These are phyloP conservation scores for Calypte anna DNA, from an alignment of 2,113 vertebrate genomes.

Conservation along the genomic window DNA sequence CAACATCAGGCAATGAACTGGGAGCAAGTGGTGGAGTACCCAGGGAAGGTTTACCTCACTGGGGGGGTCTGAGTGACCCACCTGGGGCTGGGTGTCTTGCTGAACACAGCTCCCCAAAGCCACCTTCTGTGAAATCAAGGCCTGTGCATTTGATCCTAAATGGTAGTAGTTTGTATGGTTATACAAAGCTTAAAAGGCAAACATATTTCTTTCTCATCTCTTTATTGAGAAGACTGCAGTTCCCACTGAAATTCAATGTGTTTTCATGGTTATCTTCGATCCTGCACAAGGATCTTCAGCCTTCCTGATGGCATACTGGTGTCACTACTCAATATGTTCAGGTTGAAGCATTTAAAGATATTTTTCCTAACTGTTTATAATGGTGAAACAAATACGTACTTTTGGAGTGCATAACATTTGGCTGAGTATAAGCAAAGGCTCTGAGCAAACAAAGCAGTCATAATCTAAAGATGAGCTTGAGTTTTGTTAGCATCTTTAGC, in stretches of 20 bases:
- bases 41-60: not conserved
- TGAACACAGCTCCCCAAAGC: not conserved
- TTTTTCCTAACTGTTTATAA: not conserved
- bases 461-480: not conserved
- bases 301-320: not conserved
- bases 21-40: fast-evolving
- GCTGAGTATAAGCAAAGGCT: not conserved
- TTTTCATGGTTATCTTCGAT: not conserved
- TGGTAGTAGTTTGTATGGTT: not conserved
- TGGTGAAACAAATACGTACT: not conserved
- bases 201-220: not conserved
- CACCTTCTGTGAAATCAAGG: not conserved
- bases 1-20: not conserved
- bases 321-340: not conserved
- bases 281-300: not conserved
- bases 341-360: not conserved
- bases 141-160: not conserved
- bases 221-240: not conserved
- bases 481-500: not conserved
- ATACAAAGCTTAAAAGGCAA: not conserved
- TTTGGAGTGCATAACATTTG: not conserved
- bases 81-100: not conserved
- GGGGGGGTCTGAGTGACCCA: not conserved
- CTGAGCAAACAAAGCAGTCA: not conserved
- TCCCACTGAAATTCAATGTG: not conserved